Evolutionary conservation across 92 coral and sea anemone genomes (phyloP).

Genomic region (Palythoa heliodiscus): DNA sequence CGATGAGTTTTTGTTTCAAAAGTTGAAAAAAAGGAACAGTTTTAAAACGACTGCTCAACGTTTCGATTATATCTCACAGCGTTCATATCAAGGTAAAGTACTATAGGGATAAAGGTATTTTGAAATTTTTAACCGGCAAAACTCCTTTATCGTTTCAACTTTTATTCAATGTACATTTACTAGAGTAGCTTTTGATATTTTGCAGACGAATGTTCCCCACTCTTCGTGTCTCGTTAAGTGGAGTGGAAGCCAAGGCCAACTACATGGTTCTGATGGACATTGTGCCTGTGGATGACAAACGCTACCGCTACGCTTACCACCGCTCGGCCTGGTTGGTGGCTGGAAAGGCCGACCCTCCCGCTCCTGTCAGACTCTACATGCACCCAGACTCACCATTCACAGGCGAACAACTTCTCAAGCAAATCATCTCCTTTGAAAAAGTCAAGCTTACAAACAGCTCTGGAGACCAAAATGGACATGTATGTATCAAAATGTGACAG

Average conservation of each 20-base stretch:
- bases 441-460: conserved; percentile 94
- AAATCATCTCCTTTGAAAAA: conserved; percentile 94
- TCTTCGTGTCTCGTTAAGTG: conserved; percentile 88
- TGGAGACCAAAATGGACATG: conserved; percentile 90
- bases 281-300: conserved; percentile 96
- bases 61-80: too few species aligned
- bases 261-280: conserved; percentile 97
- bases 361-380: conserved; percentile 96
- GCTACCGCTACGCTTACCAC: conserved; percentile 97
- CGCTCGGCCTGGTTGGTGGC: conserved; percentile 99
- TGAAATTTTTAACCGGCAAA: too few species aligned
- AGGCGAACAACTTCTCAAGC: conserved; percentile 94
- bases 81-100: too few species aligned
- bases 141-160: too few species aligned
- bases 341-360: conserved; percentile 97
- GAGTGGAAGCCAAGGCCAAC: conserved; percentile 91
- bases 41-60: too few species aligned
- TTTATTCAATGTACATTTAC: too few species aligned
- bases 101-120: too few species aligned
- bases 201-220: conserved; percentile 96
- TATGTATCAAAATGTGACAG: conserved; percentile 48
- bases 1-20: too few species aligned
- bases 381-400: conserved; percentile 99
- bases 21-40: too few species aligned
- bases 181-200: neutral